Percentiles rank a stretch among this genome's conserved stretches.
These are phyloP conservation scores for Chrysotoxum bicinctum DNA, from an alignment of 2,888 invertebrate genomes.

Conservation along the genomic window DNA sequence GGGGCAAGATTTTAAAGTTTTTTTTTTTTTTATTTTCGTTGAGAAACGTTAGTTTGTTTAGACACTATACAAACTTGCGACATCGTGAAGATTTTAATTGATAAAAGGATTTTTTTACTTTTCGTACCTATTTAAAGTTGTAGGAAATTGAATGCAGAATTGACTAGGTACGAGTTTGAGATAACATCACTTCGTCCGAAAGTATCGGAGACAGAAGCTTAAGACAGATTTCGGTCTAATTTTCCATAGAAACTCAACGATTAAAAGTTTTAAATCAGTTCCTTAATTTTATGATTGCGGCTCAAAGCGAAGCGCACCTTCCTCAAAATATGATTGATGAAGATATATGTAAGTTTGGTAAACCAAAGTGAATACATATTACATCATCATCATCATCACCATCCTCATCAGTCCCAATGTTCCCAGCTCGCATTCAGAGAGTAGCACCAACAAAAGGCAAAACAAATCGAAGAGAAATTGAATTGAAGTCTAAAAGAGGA, in stretches of 20 bases:
- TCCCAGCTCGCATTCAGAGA: not conserved
- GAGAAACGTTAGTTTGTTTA: not conserved
- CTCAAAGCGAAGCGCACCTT: not conserved
- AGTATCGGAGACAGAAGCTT: not conserved
- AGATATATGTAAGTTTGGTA: too few relatives aligned
- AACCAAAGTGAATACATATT: not conserved
- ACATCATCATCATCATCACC: slow-evolving; percentile 8
- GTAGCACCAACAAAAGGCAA: not conserved
- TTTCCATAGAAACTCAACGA: too few relatives aligned
- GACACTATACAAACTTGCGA: not conserved
- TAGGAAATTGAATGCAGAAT: not conserved
- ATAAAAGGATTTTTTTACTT: not conserved
- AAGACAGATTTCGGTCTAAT: not conserved
- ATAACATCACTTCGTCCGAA: not conserved
- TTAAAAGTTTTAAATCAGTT: too few relatives aligned
- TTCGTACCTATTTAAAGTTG: not conserved
- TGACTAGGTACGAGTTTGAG: not conserved
- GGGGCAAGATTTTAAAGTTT: not conserved
- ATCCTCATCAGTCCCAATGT: not conserved
- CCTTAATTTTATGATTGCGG: not conserved
- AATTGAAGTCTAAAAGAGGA: slow-evolving; percentile 48
- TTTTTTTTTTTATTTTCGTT: not conserved
- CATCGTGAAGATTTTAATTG: not conserved
- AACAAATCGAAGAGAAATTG: slow-evolving; percentile 53
- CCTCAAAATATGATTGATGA: not conserved